Evolutionary conservation across 2,113 vertebrate species (phyloP).

Genomic region (Oostethus manadensis): DNA sequence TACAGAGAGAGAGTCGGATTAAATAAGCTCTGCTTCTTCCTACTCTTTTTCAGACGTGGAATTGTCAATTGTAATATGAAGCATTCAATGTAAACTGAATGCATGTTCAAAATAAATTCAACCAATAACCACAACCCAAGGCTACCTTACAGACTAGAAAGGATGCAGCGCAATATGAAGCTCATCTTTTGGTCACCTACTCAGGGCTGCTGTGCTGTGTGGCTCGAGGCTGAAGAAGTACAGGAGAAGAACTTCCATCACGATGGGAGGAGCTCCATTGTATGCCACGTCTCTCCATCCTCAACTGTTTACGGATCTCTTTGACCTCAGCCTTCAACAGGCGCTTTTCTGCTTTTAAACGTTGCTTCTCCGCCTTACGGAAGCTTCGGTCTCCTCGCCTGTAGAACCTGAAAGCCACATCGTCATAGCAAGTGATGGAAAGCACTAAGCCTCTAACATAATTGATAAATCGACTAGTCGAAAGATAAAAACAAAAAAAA

Average conservation of each 20-base stretch:
- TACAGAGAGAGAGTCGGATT: too few species aligned
- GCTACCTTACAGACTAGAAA: too few species aligned
- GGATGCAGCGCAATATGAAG: too few species aligned
- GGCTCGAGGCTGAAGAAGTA: slow-evolving; percentile 71
- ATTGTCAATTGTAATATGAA: too few species aligned
- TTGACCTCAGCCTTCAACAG: slow-evolving; percentile 92
- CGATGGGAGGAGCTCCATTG: slow-evolving; percentile 79
- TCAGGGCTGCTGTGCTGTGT: slow-evolving; percentile 72
- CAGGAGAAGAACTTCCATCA: slow-evolving; percentile 71
- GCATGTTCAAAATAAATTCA: too few species aligned
- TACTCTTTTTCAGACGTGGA: too few species aligned
- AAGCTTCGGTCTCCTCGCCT: slow-evolving; percentile 89
- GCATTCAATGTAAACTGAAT: too few species aligned
- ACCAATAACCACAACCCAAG: too few species aligned
- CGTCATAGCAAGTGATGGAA: neutral
- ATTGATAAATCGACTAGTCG: too few species aligned
- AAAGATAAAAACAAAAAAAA: too few species aligned
- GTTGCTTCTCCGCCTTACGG: slow-evolving; percentile 92
- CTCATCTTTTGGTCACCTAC: slow-evolving; percentile 35
- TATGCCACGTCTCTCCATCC: slow-evolving; percentile 87
- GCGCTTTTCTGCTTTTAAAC: slow-evolving; percentile 89
- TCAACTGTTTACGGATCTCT: slow-evolving; percentile 92
- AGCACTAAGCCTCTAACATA: too few species aligned
- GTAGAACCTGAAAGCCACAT: slow-evolving; percentile 76
- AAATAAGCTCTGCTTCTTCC: too few species aligned